These are phyloP conservation scores for Lota lota DNA, from an alignment of 2,113 vertebrate genomes.

Conservation along the genomic window DNA sequence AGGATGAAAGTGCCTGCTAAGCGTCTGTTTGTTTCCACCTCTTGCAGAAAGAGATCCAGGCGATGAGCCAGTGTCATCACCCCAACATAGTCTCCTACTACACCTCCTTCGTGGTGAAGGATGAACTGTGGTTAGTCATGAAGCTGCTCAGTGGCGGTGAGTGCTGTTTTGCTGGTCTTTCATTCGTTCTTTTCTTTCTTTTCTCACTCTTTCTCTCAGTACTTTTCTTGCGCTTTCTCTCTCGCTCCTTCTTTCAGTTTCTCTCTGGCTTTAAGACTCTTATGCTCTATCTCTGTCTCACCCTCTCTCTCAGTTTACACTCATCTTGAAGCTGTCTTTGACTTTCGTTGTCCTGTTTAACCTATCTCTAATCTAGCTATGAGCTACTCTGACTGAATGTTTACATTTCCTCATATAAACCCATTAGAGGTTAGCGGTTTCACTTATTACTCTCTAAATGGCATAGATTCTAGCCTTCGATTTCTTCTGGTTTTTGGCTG, in stretches of 20 bases:
- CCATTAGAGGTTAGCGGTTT: background rate
- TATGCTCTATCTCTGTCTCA: too few species aligned
- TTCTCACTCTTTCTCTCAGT: background rate
- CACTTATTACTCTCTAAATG: background rate
- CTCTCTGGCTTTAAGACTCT: too few species aligned
- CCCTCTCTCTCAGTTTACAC: background rate
- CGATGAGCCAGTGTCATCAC: slow-evolving; percentile 97
- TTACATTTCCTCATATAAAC: background rate
- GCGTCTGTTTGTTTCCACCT: slow-evolving; percentile 23
- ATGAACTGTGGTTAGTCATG: slow-evolving; percentile 97
- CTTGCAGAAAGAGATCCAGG: slow-evolving; percentile 96
- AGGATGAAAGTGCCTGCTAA: too few species aligned
- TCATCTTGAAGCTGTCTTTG: slow-evolving; percentile 9
- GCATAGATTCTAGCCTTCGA: too few species aligned
- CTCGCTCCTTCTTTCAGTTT: too few species aligned
- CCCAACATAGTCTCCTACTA: slow-evolving; percentile 97
- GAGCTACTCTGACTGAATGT: slow-evolving; percentile 1
- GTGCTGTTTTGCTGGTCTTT: slow-evolving; percentile 41
- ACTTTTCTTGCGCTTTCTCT: background rate
- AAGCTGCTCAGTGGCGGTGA: slow-evolving; percentile 94
- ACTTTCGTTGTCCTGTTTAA: slow-evolving; percentile 13
- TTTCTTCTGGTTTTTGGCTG: background rate
- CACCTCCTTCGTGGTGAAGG: slow-evolving; percentile 95
- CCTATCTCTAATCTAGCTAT: background rate
- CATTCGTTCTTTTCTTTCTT: background rate